A percentile compares a stretch with the other conserved stretches of the same genome.
Evolutionary conservation across 1,140 invertebrate species (phyloP).

Genomic region (Solenopsis fugax): DNA sequence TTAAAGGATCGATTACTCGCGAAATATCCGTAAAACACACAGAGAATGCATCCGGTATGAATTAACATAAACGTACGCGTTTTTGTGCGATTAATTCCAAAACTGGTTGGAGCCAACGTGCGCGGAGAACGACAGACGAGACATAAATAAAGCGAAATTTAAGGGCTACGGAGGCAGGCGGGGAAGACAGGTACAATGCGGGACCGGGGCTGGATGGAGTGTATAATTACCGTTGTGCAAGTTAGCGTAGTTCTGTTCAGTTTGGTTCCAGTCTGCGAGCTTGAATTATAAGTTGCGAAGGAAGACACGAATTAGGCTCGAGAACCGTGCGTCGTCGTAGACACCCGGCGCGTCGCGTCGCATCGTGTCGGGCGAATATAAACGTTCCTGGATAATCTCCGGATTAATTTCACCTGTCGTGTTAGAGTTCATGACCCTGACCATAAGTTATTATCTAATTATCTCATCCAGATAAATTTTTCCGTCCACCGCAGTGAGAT

Average conservation of each 20-base stretch:
- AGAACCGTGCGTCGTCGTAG: conserved; percentile 58
- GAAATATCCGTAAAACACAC: background rate
- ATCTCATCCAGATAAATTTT: conserved; percentile 55
- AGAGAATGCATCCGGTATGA: background rate
- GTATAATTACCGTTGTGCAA: conserved; percentile 87
- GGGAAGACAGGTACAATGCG: conserved; percentile 76
- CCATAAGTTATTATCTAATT: conserved; percentile 70
- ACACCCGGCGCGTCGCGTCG: conserved; percentile 56
- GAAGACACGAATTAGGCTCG: conserved; percentile 86
- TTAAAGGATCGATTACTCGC: background rate
- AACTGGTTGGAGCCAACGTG: conserved; percentile 73
- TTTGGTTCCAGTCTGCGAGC: conserved; percentile 86
- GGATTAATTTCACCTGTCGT: conserved; percentile 73
- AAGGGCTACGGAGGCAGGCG: conserved; percentile 81
- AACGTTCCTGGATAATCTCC: conserved; percentile 70
- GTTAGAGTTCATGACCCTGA: conserved; percentile 45
- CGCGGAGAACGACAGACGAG: conserved; percentile 83
- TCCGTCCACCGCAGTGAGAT: conserved; percentile 17
- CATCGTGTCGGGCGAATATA: conserved; percentile 44
- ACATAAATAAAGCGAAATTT: conserved; percentile 87
- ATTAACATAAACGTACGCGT: conserved; percentile 64
- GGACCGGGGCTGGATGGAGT: conserved; percentile 81
- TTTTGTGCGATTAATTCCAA: conserved; percentile 63
- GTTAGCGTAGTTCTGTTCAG: conserved; percentile 84
- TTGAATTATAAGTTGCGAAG: conserved; percentile 87